These are phyloP conservation scores for Pristiophorus japonicus DNA, from an alignment of 2,113 vertebrate species.

Conservation along the genomic window DNA sequence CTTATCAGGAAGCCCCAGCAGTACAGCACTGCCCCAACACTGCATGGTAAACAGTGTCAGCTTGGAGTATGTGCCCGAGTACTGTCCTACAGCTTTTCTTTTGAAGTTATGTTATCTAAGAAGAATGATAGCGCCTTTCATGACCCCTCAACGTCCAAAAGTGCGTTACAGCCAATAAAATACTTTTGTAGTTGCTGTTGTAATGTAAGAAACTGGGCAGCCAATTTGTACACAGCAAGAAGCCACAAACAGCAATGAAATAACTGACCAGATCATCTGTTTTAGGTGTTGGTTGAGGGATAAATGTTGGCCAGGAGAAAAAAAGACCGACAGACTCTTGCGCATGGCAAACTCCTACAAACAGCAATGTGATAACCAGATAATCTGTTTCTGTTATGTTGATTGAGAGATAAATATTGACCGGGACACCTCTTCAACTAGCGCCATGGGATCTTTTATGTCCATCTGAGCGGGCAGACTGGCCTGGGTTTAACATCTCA, in stretches of 20 bases:
- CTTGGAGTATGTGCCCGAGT: too few relatives aligned
- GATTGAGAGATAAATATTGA: neutral
- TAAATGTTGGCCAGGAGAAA: neutral
- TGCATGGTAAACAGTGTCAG: neutral
- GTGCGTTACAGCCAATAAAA: neutral
- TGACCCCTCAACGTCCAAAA: neutral
- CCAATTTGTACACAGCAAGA: neutral
- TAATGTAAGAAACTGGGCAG: neutral
- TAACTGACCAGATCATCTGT: neutral
- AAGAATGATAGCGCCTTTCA: neutral
- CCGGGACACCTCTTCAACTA: neutral
- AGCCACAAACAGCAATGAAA: neutral
- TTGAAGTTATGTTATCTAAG: neutral
- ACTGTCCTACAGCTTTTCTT: neutral
- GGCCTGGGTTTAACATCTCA: neutral
- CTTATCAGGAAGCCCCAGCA: neutral
- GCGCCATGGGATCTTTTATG: neutral
- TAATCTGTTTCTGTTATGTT: neutral
- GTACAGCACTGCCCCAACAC: neutral
- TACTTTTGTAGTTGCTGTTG: neutral
- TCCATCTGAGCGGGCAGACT: neutral
- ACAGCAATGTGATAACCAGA: neutral
- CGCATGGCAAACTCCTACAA: too few relatives aligned
- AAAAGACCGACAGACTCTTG: too few relatives aligned
- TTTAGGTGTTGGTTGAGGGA: neutral